Evolutionary conservation across 2,113 vertebrate species (phyloP).

Genomic region (Gallinago paraguaiae): DNA sequence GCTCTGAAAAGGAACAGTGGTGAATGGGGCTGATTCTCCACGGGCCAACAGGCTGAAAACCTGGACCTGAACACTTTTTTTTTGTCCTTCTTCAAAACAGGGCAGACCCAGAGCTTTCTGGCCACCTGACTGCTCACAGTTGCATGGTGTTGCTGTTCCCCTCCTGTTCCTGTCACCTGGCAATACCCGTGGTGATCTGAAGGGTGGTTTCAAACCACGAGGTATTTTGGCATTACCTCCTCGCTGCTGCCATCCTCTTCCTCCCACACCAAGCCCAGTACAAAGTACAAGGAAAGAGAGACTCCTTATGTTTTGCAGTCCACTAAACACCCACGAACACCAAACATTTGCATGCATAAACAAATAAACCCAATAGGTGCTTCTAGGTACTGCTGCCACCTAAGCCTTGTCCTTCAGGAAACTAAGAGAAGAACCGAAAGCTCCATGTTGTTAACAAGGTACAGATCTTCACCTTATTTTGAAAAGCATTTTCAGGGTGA

Average conservation of each 20-base stretch:
- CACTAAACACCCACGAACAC: background rate
- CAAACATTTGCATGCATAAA: background rate
- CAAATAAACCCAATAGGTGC: background rate
- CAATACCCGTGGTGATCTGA: background rate
- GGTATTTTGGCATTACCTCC: background rate
- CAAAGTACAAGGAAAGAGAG: background rate
- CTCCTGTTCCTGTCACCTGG: background rate
- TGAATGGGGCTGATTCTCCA: conserved; percentile 70
- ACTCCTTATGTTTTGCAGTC: background rate
- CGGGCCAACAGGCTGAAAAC: background rate
- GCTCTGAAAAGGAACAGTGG: conserved; percentile 69
- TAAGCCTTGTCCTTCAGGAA: background rate
- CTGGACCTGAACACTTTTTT: background rate
- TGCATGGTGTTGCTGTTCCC: background rate
- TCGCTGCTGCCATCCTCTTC: background rate
- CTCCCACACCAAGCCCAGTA: background rate
- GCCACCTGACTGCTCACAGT: background rate
- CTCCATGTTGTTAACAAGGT: background rate
- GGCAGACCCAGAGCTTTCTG: background rate
- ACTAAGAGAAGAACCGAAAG: background rate
- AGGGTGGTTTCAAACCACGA: background rate
- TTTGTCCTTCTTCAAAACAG: background rate
- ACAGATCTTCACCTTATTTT: background rate
- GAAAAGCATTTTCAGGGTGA: background rate
- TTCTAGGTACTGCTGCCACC: background rate